Base-by-base conservation (phyloP, 2,113 vertebrate species). In the Pontoporia blainvillei region DNA sequence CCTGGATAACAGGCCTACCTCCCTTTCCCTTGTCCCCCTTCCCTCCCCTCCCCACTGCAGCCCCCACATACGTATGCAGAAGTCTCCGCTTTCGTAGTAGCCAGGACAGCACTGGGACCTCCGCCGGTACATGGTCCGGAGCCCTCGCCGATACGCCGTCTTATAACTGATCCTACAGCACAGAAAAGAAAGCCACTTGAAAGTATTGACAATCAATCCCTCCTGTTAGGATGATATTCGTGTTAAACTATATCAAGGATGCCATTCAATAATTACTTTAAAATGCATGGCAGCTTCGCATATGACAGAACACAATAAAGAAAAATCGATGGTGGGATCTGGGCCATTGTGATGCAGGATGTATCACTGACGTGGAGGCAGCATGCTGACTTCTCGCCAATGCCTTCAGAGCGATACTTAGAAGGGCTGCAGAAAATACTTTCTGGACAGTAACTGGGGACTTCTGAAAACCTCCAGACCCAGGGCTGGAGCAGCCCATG, bases 31-130 rank as follows among this genome's bases (percentile, higher is more conserved):
- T 0, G 12, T 11, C 6, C 52, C 46, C 20, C 5, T 61, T 9
- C 14, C 20, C 27, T 3, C 12, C 29, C 29, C 29, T 2, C 39
- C 41, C 54, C 13, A n/a, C 25, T 34, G 81, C 54, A 31, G 27
- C 59, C 90, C 18, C 96, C 98, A 99, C 99, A 5, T 99, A 99
- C 99, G 99, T 84, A 99, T 99, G 98, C 99, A 99, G 98, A 99
- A 99, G 98, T 99, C 99, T 97, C 99, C 99, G 0, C 99, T 99
- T 98, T 99, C 99, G 6, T 99, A 99, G 98, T 99, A 99, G 97
- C 99, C 99, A 0, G 99, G 99, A 97, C 99, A 99, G 98, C 99
- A 99, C 98, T 99, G 99, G 0, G 99, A 99, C 94, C 99, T 99
- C n/a, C 99, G 99, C 14, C 99, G 98, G 98, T 99, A 99, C 99